A percentile compares a stretch with the other conserved stretches of the same genome.
Conservation (phyloP, 2,888 invertebrate species). For the Brachypalpus laphriformis region DNA sequence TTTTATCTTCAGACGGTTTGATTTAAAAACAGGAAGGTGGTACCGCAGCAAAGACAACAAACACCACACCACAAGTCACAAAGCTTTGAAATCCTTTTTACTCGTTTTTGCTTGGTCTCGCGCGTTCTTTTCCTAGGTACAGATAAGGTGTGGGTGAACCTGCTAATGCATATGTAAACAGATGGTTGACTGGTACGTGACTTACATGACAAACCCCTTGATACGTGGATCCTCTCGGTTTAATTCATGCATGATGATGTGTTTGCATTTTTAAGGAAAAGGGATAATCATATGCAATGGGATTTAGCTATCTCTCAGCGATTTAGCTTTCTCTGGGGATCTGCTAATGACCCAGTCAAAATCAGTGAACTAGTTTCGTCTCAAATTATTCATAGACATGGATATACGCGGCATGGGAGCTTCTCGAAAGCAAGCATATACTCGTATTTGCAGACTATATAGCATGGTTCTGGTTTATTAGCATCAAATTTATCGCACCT, state of each 20-base stretch:
- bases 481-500: no score
- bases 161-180: conserved; percentile 51
- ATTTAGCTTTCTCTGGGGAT: neutral
- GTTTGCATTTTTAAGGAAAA: neutral
- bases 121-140: neutral
- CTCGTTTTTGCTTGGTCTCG: neutral
- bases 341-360: conserved; percentile 3
- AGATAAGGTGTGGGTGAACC: conserved; percentile 7
- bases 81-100: neutral
- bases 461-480: no score
- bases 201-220: conserved; percentile 29
- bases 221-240: neutral
- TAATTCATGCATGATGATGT: conserved; percentile 25
- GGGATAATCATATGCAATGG: neutral
- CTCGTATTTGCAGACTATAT: no score
- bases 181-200: conserved; percentile 49
- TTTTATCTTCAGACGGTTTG: neutral
- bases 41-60: conserved; percentile 9
- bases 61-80: neutral
- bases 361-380: neutral
- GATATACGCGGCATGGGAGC: neutral
- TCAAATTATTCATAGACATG: neutral
- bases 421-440: no score
- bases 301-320: neutral
- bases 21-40: neutral